A percentile compares a stretch with the other conserved stretches of the same genome.
phyloP scores from a whole-genome alignment of 2,113 vertebrate genomes.

The Corythoichthys haematopterus region DNA sequence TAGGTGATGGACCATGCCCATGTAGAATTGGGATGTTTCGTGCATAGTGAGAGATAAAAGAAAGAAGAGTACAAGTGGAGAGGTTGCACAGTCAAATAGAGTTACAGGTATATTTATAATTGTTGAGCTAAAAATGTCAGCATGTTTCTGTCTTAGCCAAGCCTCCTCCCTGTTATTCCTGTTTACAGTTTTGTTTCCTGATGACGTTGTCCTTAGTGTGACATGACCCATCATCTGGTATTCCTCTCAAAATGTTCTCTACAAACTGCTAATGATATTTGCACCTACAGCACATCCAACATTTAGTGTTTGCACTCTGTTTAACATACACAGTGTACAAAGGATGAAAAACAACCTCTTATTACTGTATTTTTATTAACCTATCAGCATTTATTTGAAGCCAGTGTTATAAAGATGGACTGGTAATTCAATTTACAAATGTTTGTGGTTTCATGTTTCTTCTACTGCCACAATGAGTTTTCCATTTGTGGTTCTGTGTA shows the following conservation, averaged over 20 bases:
- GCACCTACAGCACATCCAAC: constrained; percentile 19
- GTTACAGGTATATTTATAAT: constrained; percentile 47
- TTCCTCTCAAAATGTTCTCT: constrained; percentile 30
- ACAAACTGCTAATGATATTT: constrained; percentile 23
- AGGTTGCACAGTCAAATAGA: neutral
- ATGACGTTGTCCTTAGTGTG: constrained; percentile 37
- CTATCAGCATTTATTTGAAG: no score
- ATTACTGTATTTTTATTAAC: no score
- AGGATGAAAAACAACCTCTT: no score
- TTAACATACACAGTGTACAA: neutral
- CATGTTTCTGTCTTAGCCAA: constrained; percentile 10
- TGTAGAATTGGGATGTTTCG: neutral
- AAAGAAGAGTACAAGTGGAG: constrained; percentile 15
- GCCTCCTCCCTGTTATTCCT: constrained; percentile 59
- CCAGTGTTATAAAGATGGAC: no score
- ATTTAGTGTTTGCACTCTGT: neutral
- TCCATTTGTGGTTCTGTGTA: no score
- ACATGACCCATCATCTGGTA: constrained; percentile 53
- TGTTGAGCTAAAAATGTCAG: constrained; percentile 38
- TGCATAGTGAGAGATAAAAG: constrained; percentile 23
- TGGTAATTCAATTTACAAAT: no score
- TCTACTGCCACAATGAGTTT: no score
- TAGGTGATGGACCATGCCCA: neutral
- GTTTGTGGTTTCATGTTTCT: no score
- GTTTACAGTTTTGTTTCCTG: constrained; percentile 69